Evolutionary conservation across 2,888 invertebrate genomes (phyloP), one percentile per base, ranked within the genome.

Genomic region (Fragum sueziense): DNA sequence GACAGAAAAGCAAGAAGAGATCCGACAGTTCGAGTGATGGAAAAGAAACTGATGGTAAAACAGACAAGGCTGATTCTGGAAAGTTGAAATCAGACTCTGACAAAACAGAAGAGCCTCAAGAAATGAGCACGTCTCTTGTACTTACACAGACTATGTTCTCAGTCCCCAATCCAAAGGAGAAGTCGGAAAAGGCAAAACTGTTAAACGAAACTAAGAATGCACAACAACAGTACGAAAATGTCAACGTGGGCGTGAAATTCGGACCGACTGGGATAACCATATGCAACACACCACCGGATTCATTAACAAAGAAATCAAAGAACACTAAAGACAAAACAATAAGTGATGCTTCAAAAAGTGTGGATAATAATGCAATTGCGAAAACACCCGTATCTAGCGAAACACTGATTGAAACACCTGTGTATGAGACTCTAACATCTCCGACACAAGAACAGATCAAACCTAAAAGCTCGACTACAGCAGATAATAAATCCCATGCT

Each of bases 111-210:
- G 25, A 22, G 0, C 29, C 70, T 7, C 61, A 61, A 31, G 33
- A 20, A 20, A 33, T 22, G 25, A 47, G 34, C 27, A 80, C 70
- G 37, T 71, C 77, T n/a, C 22, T 82, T n/a, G 74, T 82, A 61
- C 51, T 82, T 11, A 82, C 78, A 7, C 82, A 82, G 54, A 82
- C 78, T 3, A 82, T 82, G 82, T 82, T 82, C 31, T 73, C 73
- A 47, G 67, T 70, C 22, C 73, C 76, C 17, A 73, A 70, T 51
- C 6, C 57, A 3, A 22, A 57, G 1, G 71, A 79, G 41, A 59
- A 41, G 31, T 51, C 20, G 34, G 59, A 70, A 47, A 37, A 34
- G 7, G 25, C 52, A 22, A 68, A 52, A 29, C 22, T 54, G 11
- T 20, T 37, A 31, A 69, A 75, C 31, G 68, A 33, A n/a, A 25